Evolutionary conservation across 2,888 invertebrate species (phyloP), one percentile per base, ranked within the genome.

Genomic region (Perizoma flavofasciatum): DNA sequence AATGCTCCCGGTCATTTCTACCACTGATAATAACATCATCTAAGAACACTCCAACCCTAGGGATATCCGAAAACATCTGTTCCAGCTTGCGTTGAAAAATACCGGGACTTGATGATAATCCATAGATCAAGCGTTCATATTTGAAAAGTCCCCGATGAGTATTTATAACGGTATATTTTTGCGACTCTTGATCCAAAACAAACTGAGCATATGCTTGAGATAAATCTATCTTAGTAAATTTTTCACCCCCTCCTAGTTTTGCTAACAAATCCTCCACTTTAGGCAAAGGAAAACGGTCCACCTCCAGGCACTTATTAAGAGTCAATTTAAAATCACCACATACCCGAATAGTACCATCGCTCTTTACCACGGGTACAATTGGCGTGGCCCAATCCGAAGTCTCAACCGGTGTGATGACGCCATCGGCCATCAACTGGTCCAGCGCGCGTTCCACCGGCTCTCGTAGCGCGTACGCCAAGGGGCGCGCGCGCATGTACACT

Each of bases 251-350:
- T n/a, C n/a, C n/a, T n/a, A n/a, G n/a, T n/a, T 56, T 46, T 0
- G 54, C 35, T 10, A 74, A 51, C 7, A 70, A 51, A 41, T 73
- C 70, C 10, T 72, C 71, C 0, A 72, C 63, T 7, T 56, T 11
- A 0, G 71, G 71, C 49, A 70, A 60, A 0, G 72, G 71, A 43
- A 63, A 73, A 60, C 70, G 71, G 55, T 72, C 74, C 3, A 76
- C 59, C 33, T 72, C 71, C 4, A 73, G 43, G 1, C 52, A 46
- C n/a, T 69, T 73, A 50, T 76, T 76, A 7, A 73, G 43, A 0
- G 71, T 74, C 10, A 71, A 1, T 54, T 75, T 74, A 54, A 55
- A 75, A 58, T 75, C 73, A 0, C 51, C 71, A 46, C 72, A 74
- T n/a, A 74, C 61, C 10, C 73, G 33, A 4, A 75, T 63, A 9